phyloP scores from a whole-genome alignment of 2,888 invertebrate species.

The Nephrotoma appendiculata region DNA sequence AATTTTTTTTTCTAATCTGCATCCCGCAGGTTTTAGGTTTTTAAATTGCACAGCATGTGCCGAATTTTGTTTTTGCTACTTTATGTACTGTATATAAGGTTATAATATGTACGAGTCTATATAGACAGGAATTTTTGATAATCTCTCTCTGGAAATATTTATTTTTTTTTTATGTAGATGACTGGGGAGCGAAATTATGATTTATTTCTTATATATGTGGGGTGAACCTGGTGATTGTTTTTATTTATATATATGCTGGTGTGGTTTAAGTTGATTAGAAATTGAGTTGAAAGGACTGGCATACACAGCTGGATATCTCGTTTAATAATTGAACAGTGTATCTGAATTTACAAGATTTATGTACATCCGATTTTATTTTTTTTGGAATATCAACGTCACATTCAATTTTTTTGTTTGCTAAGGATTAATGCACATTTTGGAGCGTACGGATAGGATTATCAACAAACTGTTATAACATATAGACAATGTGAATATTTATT shows the following conservation, averaged over 20 bases:
- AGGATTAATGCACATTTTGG: no score
- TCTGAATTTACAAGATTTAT: no score
- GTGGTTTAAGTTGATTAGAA: background rate
- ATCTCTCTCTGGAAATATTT: background rate
- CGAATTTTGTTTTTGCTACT: background rate
- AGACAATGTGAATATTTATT: no score
- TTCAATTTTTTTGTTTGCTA: no score
- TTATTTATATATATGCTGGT: background rate
- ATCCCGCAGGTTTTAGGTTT: background rate
- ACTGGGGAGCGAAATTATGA: background rate
- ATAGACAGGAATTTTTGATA: background rate
- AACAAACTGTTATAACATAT: no score
- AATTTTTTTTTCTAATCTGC: background rate
- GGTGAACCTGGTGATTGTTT: background rate
- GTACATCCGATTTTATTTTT: no score
- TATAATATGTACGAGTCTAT: background rate
- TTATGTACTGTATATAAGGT: background rate
- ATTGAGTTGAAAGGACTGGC: background rate
- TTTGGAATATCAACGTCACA: no score
- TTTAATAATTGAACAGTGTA: background rate
- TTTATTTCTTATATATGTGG: background rate
- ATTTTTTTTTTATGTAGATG: background rate
- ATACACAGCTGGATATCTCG: background rate
- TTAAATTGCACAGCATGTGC: background rate
- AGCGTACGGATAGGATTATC: no score